Evolutionary conservation across 2,888 invertebrate genomes (phyloP).

Genomic region (Dascillus cervinus): DNA sequence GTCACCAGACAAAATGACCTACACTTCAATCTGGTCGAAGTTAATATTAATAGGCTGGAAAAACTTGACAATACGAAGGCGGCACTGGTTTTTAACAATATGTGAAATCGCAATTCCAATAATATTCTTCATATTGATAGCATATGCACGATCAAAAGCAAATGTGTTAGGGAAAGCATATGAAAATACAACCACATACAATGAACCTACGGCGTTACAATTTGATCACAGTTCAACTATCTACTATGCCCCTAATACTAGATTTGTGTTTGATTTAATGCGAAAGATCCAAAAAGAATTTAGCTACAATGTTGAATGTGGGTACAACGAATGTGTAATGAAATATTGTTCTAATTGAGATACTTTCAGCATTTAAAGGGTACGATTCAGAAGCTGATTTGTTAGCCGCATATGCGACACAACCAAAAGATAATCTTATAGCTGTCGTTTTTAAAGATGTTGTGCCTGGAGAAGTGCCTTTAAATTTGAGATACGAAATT

Average conservation of each 20-base stretch:
- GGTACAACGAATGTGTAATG: too few relatives aligned
- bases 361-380: constrained; percentile 27
- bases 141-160: constrained; percentile 34
- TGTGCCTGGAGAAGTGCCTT: constrained; percentile 12
- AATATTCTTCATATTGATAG: constrained; percentile 33
- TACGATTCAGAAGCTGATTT: constrained; percentile 27
- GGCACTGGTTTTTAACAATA: constrained; percentile 34
- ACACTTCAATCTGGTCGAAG: constrained; percentile 20
- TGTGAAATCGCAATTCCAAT: constrained; percentile 34
- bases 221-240: constrained; percentile 18
- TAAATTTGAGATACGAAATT: constrained; percentile 30
- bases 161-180: constrained; percentile 30
- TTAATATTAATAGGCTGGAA: constrained; percentile 36
- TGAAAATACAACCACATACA: constrained; percentile 27
- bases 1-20: too few relatives aligned
- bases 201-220: constrained; percentile 19
- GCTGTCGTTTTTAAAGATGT: constrained; percentile 29
- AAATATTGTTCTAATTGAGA: too few relatives aligned
- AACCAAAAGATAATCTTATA: constrained; percentile 18
- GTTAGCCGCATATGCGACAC: constrained; percentile 23
- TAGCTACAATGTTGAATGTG: constrained; percentile 33
- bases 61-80: constrained; percentile 31
- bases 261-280: constrained; percentile 29
- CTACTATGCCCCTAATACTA: constrained; percentile 30
- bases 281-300: constrained; percentile 28